Evolutionary conservation across 2,797 vertebrate species (phyloP).

Genomic region (Schizopygopsis pylzovi): DNA sequence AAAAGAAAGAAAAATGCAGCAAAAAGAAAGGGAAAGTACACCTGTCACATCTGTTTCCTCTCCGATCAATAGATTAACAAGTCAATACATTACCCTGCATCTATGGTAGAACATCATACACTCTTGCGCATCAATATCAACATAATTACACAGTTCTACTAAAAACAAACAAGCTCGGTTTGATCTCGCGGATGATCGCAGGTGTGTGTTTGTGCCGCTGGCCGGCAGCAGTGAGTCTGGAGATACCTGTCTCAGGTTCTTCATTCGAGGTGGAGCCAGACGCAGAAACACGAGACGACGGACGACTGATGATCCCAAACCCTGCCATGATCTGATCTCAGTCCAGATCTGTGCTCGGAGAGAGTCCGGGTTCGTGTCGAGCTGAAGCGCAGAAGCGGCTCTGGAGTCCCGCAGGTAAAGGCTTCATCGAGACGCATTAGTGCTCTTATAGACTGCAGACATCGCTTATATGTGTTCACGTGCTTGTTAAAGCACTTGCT

Average conservation of each 20-base stretch:
- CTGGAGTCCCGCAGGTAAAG: slow-evolving; percentile 75
- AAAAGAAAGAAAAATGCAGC: slow-evolving; percentile 3
- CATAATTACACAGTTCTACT: slow-evolving; percentile 27
- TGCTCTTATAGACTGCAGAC: slow-evolving; percentile 2
- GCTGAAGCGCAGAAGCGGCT: slow-evolving; percentile 15
- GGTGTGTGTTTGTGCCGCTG: slow-evolving; percentile 53
- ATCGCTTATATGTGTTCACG: not conserved
- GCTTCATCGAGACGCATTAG: slow-evolving; percentile 61
- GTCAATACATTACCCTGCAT: not conserved
- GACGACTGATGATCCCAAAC: slow-evolving; percentile 9
- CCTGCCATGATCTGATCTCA: slow-evolving; percentile 64
- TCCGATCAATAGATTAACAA: slow-evolving; percentile 38
- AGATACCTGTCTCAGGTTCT: slow-evolving; percentile 73
- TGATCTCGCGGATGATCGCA: not conserved
- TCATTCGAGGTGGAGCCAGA: slow-evolving; percentile 75
- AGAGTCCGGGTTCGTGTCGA: not conserved
- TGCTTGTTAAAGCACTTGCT: slow-evolving; percentile 52
- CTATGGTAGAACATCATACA: slow-evolving; percentile 9
- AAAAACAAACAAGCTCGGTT: too few relatives aligned
- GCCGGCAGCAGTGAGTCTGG: slow-evolving; percentile 60
- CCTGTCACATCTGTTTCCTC: slow-evolving; percentile 28
- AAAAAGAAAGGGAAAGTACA: slow-evolving; percentile 38
- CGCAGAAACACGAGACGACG: slow-evolving; percentile 61
- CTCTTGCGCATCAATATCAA: not conserved
- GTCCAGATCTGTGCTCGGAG: slow-evolving; percentile 51